Conservation (phyloP, 2,888 invertebrate species). For the Epistrophe eligans region DNA sequence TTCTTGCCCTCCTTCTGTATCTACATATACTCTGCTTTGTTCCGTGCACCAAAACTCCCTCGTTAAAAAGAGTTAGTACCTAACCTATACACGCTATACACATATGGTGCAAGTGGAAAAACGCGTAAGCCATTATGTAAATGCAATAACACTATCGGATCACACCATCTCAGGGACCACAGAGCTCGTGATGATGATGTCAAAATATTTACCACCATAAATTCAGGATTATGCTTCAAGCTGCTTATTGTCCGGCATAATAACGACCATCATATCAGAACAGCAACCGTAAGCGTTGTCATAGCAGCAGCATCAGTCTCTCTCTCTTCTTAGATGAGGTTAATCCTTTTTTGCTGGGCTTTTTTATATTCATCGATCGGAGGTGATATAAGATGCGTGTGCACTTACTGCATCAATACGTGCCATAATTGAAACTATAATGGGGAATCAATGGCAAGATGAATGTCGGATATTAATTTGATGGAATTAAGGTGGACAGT, state of each 20-base stretch:
- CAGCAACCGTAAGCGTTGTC: constrained; percentile 46
- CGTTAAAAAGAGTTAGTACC: background rate
- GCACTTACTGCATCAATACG: constrained; percentile 74
- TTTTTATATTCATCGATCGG: constrained; percentile 48
- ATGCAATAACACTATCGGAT: constrained; percentile 73
- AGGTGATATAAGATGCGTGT: constrained; percentile 74
- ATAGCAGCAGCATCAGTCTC: constrained; percentile 31
- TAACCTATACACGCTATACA: background rate
- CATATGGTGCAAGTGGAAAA: constrained; percentile 20
- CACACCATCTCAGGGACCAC: constrained; percentile 70
- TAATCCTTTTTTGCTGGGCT: constrained; percentile 54
- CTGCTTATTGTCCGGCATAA: constrained; percentile 62
- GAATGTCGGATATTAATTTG: constrained; percentile 73
- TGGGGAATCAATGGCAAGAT: constrained; percentile 72
- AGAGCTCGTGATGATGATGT: constrained; percentile 74
- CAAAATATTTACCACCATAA: constrained; percentile 76
- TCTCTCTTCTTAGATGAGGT: constrained; percentile 62
- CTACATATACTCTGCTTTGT: constrained; percentile 4
- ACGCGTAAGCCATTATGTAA: constrained; percentile 62
- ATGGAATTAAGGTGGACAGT: constrained; percentile 75
- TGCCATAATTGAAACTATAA: constrained; percentile 74
- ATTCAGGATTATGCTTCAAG: constrained; percentile 74
- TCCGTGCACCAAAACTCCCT: background rate
- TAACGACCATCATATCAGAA: constrained; percentile 24
- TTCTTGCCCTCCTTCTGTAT: constrained; percentile 28